Conservation (phyloP, 2,113 vertebrate species). For the Malurus melanocephalus region DNA sequence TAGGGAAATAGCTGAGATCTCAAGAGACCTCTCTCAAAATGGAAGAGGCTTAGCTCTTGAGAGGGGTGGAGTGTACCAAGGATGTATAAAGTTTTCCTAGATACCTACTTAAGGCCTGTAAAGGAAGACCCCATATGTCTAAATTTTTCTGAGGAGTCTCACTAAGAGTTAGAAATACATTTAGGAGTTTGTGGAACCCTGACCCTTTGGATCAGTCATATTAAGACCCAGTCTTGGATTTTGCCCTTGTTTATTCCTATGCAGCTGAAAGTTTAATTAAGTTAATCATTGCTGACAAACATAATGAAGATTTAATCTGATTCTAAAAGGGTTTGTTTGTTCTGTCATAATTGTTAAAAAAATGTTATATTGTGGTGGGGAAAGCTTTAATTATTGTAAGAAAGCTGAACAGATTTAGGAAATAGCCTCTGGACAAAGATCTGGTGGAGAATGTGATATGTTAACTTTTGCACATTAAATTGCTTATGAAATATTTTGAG, state of each 20-base stretch:
- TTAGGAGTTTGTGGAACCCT: not conserved
- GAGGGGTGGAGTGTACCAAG: not conserved
- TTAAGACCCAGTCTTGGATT: not conserved
- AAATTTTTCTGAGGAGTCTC: not conserved
- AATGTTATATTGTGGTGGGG: not conserved
- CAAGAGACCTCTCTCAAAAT: conserved; percentile 19
- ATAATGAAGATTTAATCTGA: not conserved
- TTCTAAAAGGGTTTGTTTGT: not conserved
- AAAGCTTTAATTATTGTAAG: not conserved
- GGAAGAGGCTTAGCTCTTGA: not conserved
- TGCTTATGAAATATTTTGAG: not conserved
- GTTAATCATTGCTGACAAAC: not conserved
- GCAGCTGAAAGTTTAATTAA: not conserved
- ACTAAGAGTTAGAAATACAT: not conserved
- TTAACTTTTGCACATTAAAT: not conserved
- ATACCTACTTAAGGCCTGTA: not conserved
- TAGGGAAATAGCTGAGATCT: conserved; percentile 30
- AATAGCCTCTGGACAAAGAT: not conserved
- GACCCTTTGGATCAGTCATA: not conserved
- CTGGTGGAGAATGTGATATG: not conserved
- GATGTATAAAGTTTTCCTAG: not conserved
- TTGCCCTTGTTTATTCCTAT: not conserved
- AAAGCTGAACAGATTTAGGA: not conserved
- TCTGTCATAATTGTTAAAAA: not conserved
- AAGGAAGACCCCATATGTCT: not conserved